Evolutionary conservation across 2,113 vertebrate genomes (phyloP), one percentile per base, ranked within the genome.

Genomic region (Anarhynchus alexandrinus): DNA sequence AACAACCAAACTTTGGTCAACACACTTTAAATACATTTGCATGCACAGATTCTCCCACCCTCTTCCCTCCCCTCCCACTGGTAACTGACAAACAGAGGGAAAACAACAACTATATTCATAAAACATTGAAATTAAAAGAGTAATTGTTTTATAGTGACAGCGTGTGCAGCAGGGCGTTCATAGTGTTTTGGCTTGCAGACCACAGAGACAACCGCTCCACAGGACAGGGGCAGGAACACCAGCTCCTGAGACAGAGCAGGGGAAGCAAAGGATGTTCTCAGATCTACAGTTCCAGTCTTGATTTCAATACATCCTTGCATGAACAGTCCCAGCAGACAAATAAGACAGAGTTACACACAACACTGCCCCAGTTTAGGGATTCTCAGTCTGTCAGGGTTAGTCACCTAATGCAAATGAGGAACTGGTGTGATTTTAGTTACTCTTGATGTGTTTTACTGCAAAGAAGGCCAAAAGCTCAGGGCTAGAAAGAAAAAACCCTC

Each of bases 101-200:
- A 92, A 97, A 94, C 86, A 85, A 94, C 95, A 95, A 65, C 78
- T 91, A 95, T 96, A 94, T 82, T 94, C 62, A 85, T 93, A 95
- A 95, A 92, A 94, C 86, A 85, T 85, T 96, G 94, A 96, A 97
- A 97, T 97, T 96, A 96, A 95, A 79, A 94, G 89, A 92, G 65
- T 79, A 92, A 89, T 90, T 90, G 76, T 64, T 95, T 93, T 45
- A 54, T 84, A 94, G 84, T 88, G 94, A 85, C 91, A 90, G 82
- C 11, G 4, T 88, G 89, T 94, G 89, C 93, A 94, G 84, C 84
- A 42, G 67, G 80, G 82, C 55, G 54, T 82, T 96, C 82, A 16
- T 94, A 69, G 84, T 85, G 88, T 79, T 94, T 93, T 89, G 84
- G 66, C 32, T 89, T 83, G 82, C 61, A 87, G 82, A 66, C 57